Conservation (phyloP, 2,797 vertebrate species). For the Pogoniulus pusillus region DNA sequence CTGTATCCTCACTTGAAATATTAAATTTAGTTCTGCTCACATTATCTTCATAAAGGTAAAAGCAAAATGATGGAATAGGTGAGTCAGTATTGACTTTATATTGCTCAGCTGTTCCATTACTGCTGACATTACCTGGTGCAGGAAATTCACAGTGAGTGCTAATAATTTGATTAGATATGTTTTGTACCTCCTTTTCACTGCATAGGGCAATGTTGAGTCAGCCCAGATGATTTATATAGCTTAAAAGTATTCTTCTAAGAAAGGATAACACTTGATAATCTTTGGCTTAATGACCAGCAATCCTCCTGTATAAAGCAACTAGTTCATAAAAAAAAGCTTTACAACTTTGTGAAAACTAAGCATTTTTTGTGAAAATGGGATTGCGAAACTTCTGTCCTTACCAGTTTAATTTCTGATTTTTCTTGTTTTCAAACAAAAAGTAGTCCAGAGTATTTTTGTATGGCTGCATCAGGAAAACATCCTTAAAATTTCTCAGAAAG, state of each 20-base stretch:
- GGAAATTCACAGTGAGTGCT: neutral
- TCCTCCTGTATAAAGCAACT: neutral
- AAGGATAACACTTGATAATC: neutral
- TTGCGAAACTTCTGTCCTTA: neutral
- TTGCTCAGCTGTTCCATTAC: neutral
- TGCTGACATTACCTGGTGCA: neutral
- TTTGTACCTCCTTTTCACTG: neutral
- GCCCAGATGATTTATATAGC: neutral
- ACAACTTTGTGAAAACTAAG: neutral
- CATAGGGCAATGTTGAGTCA: neutral
- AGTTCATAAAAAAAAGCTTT: neutral
- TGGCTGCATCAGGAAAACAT: accelerated
- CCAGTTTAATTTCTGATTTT: neutral
- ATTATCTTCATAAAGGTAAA: neutral
- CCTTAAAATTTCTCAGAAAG: neutral
- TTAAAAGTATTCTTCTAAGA: neutral
- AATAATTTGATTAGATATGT: neutral
- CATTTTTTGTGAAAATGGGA: neutral
- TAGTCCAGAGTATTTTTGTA: neutral
- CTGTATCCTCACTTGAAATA: neutral
- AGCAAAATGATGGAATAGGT: neutral
- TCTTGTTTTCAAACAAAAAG: neutral
- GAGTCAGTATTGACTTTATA: neutral
- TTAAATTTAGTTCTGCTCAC: accelerated
- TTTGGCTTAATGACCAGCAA: neutral